Evolutionary conservation across 2,888 invertebrate genomes (phyloP), one percentile per base, ranked within the genome.

Genomic region (Dynastes grantii): DNA sequence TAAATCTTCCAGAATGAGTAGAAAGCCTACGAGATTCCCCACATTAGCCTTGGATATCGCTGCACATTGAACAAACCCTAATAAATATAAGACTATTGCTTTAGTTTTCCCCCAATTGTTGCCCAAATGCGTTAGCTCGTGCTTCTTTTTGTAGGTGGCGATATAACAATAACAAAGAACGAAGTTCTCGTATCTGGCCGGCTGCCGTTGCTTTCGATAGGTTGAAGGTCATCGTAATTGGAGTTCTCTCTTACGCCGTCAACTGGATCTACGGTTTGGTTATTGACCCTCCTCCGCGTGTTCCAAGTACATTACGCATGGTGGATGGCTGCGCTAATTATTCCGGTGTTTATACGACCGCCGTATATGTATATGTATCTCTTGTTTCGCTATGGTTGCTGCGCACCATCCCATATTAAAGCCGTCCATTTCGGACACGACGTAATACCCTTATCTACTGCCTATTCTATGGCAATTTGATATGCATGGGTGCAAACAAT

Each of bases 141-240:
- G 13, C 68, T 13, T 29, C 27, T 13, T 29, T 13, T 68, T 29
- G 29, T 68, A 49, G 27, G 49, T 51, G 9, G 0, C 45, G 45
- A 45, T 45, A 45, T 45, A 45, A 45, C 45, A 45, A 45, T 45
- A 45, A 45, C 45, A 8, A 8, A 8, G 45, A 45, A 45, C 45
- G 45, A 45, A 45, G 45, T 45, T 11, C 45, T 45, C 45, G 9
- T 11, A 45, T 45, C 11, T 9, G 45, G 11, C 45, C 27, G 55
- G 22, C 55, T 8, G 55, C 37, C 45, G 65, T 37, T 11, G n/a
- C 16, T 1, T 76, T 79, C 45, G 64, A 80, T 80, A 79, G 82
- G 82, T 80, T 81, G 82, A 83, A 83, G 83, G 83, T 82, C 83
- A 78, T 73, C 79, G 79, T 81, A 83, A 82, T 81, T 83, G 81